phyloP scores from a whole-genome alignment of 2,797 vertebrate genomes.

The Xenentodon cancila region DNA sequence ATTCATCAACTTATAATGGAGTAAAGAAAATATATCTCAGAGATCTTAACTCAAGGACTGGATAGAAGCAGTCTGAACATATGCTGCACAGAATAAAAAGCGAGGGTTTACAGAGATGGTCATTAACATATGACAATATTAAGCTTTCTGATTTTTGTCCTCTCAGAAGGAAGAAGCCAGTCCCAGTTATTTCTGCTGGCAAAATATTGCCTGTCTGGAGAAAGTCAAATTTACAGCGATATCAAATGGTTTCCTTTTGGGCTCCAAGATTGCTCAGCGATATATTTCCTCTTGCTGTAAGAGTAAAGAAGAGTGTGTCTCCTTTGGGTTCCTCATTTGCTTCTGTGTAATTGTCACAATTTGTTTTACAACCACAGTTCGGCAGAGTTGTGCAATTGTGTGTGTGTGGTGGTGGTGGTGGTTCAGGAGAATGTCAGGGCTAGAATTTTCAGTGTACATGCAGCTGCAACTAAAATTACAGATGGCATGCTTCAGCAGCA shows the following conservation, averaged over 20 bases:
- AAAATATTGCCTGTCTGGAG: background rate
- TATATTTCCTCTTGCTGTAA: background rate
- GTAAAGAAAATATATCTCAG: conserved; percentile 76
- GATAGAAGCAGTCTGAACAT: conserved; percentile 46
- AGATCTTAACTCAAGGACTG: conserved; percentile 62
- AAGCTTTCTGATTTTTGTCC: background rate
- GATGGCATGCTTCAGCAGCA: conserved; percentile 33
- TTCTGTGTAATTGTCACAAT: background rate
- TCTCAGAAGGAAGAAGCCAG: background rate
- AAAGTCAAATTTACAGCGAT: conserved; percentile 9
- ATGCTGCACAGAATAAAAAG: conserved; percentile 31
- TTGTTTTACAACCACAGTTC: background rate
- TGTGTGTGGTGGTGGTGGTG: background rate
- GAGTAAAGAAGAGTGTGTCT: background rate
- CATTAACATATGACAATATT: conserved; percentile 11
- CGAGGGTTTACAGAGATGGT: conserved; percentile 13
- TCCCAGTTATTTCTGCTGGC: background rate
- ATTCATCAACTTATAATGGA: conserved; percentile 82
- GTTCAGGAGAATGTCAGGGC: conserved; percentile 25
- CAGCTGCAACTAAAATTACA: conserved; percentile 50
- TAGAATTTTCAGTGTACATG: conserved; percentile 11
- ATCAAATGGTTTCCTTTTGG: background rate
- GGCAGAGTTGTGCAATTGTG: conserved; percentile 1
- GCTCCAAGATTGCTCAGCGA: background rate
- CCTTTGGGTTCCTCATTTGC: background rate